phyloP scores from a whole-genome alignment of 2,888 invertebrate species.

The Conomelus anceps region DNA sequence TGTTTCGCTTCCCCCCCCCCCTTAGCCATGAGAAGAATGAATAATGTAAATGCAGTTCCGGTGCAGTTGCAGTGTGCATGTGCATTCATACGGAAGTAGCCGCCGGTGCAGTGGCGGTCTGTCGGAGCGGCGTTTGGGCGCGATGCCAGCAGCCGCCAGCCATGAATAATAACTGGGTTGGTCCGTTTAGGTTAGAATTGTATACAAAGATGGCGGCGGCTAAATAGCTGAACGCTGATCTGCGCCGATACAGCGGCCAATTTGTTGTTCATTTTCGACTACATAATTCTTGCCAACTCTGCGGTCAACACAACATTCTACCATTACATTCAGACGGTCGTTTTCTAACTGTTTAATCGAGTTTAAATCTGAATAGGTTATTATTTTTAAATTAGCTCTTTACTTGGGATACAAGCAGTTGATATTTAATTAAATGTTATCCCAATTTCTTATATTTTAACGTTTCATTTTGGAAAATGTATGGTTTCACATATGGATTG shows the following conservation, averaged over 20 bases:
- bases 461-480: too few species aligned
- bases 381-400: too few species aligned
- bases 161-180: background rate
- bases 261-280: background rate
- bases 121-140: background rate
- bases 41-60: background rate
- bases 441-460: background rate
- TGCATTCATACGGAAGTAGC: background rate
- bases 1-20: background rate
- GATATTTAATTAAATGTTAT: background rate
- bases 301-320: background rate
- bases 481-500: too few species aligned
- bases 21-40: background rate
- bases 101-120: background rate
- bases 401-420: background rate
- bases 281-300: background rate
- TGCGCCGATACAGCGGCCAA: background rate
- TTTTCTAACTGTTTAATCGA: background rate
- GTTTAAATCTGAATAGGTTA: background rate
- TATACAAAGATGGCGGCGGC: background rate
- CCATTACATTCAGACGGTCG: background rate
- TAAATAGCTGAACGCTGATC: background rate
- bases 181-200: background rate
- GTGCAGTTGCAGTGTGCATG: too few species aligned
- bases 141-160: background rate